A percentile compares a stretch with the other conserved stretches of the same genome.
Evolutionary conservation across 2,888 invertebrate species (phyloP).

Genomic region (Cephalotes varians): DNA sequence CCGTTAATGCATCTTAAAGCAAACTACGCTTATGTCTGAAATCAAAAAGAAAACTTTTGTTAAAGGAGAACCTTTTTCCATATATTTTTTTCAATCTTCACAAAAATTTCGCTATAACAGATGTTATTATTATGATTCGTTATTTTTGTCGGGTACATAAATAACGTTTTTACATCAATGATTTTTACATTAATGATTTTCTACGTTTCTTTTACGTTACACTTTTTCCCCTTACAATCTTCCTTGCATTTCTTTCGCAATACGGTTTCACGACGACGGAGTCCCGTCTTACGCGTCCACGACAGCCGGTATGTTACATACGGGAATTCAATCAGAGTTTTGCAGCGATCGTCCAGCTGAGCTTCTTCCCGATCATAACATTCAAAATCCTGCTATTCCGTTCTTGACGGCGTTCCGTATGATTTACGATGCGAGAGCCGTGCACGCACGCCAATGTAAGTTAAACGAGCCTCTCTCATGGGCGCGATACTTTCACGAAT

Average conservation of each 20-base stretch:
- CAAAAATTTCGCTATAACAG: neutral
- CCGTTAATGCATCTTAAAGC: constrained; percentile 25
- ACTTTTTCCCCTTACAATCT: neutral
- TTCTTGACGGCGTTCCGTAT: constrained; percentile 57
- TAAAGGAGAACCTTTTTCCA: neutral
- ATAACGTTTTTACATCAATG: neutral
- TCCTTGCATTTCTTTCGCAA: neutral
- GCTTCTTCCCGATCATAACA: constrained; percentile 51
- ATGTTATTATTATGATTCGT: neutral
- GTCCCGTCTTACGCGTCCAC: neutral
- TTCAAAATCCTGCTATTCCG: constrained; percentile 25
- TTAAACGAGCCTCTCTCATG: constrained; percentile 65
- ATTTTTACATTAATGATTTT: neutral
- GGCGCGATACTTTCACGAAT: constrained; percentile 51
- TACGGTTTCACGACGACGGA: neutral
- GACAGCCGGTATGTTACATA: constrained; percentile 51
- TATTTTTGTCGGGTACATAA: neutral
- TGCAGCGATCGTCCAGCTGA: constrained; percentile 82
- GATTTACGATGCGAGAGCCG: constrained; percentile 65
- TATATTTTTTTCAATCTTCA: neutral
- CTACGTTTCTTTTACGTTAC: neutral
- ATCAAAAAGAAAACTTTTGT: neutral
- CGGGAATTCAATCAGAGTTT: constrained; percentile 83
- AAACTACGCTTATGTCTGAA: neutral
- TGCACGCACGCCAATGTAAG: constrained; percentile 61